phyloP scores from a whole-genome alignment of 1,140 invertebrate species.

The Ceratina calcarata region DNA sequence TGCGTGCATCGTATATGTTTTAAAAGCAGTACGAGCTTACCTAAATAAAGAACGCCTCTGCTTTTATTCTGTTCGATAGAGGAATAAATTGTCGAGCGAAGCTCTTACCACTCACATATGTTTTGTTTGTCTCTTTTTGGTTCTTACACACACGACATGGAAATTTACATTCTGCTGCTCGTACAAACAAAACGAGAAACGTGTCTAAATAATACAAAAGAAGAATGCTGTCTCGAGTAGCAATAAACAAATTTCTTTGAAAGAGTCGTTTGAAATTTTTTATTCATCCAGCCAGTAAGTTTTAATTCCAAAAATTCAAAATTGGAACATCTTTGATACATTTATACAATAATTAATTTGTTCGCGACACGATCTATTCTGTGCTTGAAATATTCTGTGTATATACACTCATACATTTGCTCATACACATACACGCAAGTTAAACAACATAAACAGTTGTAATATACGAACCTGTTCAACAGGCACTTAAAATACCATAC shows the following conservation, averaged over 20 bases:
- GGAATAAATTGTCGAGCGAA: not conserved
- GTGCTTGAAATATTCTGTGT: not conserved
- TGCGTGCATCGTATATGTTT: not conserved
- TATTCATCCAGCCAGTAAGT: constrained; percentile 42
- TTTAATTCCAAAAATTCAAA: constrained; percentile 32
- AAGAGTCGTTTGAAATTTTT: constrained; percentile 45
- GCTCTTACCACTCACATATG: constrained; percentile 12
- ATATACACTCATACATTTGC: constrained; percentile 27
- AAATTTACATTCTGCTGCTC: constrained; percentile 40
- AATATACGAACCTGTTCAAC: constrained; percentile 50
- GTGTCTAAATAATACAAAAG: constrained; percentile 36
- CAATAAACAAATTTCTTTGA: constrained; percentile 66
- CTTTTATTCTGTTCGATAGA: constrained; percentile 20
- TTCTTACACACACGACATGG: constrained; percentile 40
- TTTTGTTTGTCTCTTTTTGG: constrained; percentile 40
- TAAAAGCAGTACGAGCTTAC: constrained; percentile 11
- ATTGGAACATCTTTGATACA: constrained; percentile 6
- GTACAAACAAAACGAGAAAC: constrained; percentile 27
- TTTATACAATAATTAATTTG: constrained; percentile 4
- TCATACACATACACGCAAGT: not conserved
- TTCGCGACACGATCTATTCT: constrained; percentile 2
- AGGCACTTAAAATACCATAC: constrained; percentile 28
- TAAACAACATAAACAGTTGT: not conserved
- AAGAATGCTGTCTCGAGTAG: constrained; percentile 49
- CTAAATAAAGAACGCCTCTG: constrained; percentile 1